A percentile compares a stretch with the other conserved stretches of the same genome.
Evolutionary conservation across 2,888 invertebrate genomes (phyloP).

Genomic region (Ochropacha duplaris): DNA sequence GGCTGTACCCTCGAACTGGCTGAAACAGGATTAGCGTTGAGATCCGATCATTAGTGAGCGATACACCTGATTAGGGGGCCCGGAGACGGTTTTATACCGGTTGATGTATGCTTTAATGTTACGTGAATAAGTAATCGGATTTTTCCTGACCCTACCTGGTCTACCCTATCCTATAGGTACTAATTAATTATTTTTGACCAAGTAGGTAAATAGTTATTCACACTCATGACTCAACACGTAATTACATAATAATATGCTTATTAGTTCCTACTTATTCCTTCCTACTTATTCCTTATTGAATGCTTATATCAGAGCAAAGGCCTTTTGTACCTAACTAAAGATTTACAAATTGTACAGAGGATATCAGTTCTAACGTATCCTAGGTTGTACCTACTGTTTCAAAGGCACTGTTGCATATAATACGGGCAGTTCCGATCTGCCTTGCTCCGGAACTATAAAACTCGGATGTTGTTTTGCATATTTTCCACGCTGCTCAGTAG

Average conservation of each 20-base stretch:
- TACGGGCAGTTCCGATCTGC: neutral
- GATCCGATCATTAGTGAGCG: slow-evolving; percentile 73
- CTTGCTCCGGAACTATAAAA: slow-evolving; percentile 26
- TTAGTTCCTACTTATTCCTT: too few species aligned
- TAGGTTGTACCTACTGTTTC: neutral
- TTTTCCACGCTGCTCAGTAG: slow-evolving; percentile 12
- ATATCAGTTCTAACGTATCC: neutral
- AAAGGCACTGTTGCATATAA: neutral
- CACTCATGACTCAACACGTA: too few species aligned
- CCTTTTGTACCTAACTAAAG: too few species aligned
- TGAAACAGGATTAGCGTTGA: slow-evolving; percentile 64
- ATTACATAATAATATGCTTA: too few species aligned
- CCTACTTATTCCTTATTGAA: too few species aligned
- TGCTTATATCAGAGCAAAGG: too few species aligned
- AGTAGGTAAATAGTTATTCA: too few species aligned
- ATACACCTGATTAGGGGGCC: slow-evolving; percentile 70
- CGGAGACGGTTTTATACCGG: slow-evolving; percentile 49
- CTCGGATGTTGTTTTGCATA: slow-evolving; percentile 31
- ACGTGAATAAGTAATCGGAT: slow-evolving; percentile 40
- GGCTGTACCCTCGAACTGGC: slow-evolving; percentile 54
- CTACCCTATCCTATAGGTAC: too few species aligned
- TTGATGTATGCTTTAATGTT: slow-evolving; percentile 53
- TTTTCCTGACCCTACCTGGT: slow-evolving; percentile 6
- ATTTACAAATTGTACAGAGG: neutral
- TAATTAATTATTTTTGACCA: too few species aligned